Percentiles rank a stretch among this genome's conserved stretches.
Evolutionary conservation across 2,113 vertebrate species (phyloP).

Genomic region (Gobio gobio): DNA sequence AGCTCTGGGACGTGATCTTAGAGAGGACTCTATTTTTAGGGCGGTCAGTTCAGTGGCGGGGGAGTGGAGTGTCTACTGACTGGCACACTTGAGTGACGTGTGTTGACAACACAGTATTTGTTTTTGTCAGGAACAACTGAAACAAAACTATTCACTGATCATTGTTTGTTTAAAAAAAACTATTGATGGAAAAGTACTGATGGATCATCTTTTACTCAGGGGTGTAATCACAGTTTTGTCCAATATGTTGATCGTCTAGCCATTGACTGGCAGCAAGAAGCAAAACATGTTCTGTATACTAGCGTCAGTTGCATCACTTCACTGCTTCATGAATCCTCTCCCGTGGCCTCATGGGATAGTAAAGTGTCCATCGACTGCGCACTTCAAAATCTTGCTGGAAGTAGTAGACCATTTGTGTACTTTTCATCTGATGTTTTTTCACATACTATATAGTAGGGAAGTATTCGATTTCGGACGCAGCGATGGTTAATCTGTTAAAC

Average conservation of each 20-base stretch:
- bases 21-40: conserved; percentile 61
- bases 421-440: too few species aligned
- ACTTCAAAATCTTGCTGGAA: too few species aligned
- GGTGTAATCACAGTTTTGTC: not conserved
- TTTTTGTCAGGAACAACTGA: not conserved
- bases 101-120: not conserved
- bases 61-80: conserved; percentile 7
- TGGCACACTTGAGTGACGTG: not conserved
- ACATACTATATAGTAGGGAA: too few species aligned
- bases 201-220: not conserved
- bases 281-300: not conserved
- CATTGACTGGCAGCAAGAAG: not conserved
- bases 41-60: not conserved
- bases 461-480: too few species aligned
- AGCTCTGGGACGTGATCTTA: conserved; percentile 42
- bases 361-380: too few species aligned
- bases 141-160: not conserved
- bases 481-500: not conserved
- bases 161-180: not conserved
- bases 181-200: not conserved
- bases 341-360: too few species aligned
- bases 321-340: too few species aligned
- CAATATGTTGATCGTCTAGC: not conserved
- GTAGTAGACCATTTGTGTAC: too few species aligned
- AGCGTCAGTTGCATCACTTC: too few species aligned